Evolutionary conservation across 1,140 invertebrate species (phyloP).

Genomic region (Euborellia annulipes): DNA sequence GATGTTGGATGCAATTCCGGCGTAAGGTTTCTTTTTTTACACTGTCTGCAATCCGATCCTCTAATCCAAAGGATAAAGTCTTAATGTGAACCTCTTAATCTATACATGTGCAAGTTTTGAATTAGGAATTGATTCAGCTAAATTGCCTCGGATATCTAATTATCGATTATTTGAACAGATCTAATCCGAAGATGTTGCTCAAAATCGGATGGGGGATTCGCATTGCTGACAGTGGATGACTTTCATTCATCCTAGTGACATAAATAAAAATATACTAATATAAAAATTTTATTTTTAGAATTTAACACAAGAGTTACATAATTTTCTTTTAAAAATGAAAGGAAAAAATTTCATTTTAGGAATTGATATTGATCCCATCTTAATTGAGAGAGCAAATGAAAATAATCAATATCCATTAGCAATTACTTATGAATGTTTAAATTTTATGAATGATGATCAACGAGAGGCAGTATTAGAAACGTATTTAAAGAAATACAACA

Average conservation of each 20-base stretch:
- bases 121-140: too few relatives aligned
- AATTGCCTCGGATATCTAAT: too few relatives aligned
- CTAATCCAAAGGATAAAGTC: too few relatives aligned
- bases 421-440: slow-evolving; percentile 38
- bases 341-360: slow-evolving; percentile 39
- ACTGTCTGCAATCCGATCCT: too few relatives aligned
- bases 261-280: slow-evolving; percentile 7
- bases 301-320: slow-evolving; percentile 39
- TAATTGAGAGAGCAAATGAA: slow-evolving; percentile 48
- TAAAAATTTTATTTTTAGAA: slow-evolving; percentile 31
- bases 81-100: too few relatives aligned
- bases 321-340: slow-evolving; percentile 30
- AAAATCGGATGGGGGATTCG: too few relatives aligned
- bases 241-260: slow-evolving; percentile 9
- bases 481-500: slow-evolving; percentile 28
- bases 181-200: too few relatives aligned
- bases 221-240: too few relatives aligned
- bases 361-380: slow-evolving; percentile 52
- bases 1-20: slow-evolving; percentile 71
- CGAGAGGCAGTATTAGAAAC: slow-evolving; percentile 24
- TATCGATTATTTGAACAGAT: too few relatives aligned
- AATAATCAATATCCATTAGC: slow-evolving; percentile 25
- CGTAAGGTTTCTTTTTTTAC: slow-evolving; percentile 27
- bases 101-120: too few relatives aligned
- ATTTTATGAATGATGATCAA: slow-evolving; percentile 38